Percentiles rank a stretch among this genome's conserved stretches.
Conservation (phyloP, 2,888 invertebrate species). For the Spodoptera littoralis region DNA sequence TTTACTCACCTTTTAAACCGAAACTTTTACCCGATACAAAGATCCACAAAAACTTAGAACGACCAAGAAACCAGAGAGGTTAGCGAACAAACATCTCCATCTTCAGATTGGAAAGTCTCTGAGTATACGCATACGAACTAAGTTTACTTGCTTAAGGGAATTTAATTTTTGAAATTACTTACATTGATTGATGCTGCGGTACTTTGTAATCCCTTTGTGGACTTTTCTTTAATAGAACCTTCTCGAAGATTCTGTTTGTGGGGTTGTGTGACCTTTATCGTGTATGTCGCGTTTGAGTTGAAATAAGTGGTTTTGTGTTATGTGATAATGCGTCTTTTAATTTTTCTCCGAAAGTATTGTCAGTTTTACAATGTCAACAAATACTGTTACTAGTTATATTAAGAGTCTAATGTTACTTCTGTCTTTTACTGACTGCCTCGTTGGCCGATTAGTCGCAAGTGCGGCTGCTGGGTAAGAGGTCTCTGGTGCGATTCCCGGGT, state of each 20-base stretch:
- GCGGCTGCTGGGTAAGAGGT: too few species aligned
- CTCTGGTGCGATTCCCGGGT: too few species aligned
- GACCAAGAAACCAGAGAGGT: constrained; percentile 7
- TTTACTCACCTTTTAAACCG: neutral
- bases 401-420: too few species aligned
- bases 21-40: neutral
- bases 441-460: too few species aligned
- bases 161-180: constrained; percentile 67
- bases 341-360: too few species aligned
- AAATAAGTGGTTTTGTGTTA: too few species aligned
- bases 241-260: constrained; percentile 33
- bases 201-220: constrained; percentile 54
- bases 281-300: too few species aligned
- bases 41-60: constrained; percentile 9
- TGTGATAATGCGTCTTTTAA: too few species aligned
- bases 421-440: too few species aligned
- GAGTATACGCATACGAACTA: constrained; percentile 35
- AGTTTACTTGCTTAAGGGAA: constrained; percentile 36
- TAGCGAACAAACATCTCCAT: constrained; percentile 32
- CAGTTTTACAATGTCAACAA: too few species aligned
- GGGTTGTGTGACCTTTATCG: constrained; percentile 10
- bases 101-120: constrained; percentile 48
- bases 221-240: constrained; percentile 38
- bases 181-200: constrained; percentile 66
- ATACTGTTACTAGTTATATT: too few species aligned